Percentiles rank a stretch among this genome's conserved stretches.
Evolutionary conservation across 92 coral and sea anemone species (phyloP).

Genomic region (Scolanthus callimorphus): DNA sequence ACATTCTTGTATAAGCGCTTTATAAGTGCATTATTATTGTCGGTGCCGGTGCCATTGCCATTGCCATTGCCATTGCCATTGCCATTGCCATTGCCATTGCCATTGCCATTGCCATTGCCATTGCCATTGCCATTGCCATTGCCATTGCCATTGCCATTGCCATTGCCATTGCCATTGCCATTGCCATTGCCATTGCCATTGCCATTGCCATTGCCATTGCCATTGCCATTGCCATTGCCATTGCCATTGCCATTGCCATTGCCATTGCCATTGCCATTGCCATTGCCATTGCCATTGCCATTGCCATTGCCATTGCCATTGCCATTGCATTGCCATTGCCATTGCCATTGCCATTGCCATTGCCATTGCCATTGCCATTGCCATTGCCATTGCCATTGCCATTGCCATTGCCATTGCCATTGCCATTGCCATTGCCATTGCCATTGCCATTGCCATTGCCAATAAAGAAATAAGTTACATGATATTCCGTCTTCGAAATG

Average conservation of each 20-base stretch:
- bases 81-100: neutral
- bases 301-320: neutral
- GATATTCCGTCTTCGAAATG: too few relatives aligned
- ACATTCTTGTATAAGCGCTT: too few relatives aligned
- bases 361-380: too few relatives aligned
- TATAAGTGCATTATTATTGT: slow-evolving; percentile 1
- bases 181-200: neutral
- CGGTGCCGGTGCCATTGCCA: neutral
- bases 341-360: too few relatives aligned
- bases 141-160: neutral
- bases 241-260: neutral
- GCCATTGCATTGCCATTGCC: too few relatives aligned
- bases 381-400: too few relatives aligned
- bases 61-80: neutral
- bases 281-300: neutral
- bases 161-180: neutral
- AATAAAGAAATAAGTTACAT: too few relatives aligned
- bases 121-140: neutral
- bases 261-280: neutral
- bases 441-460: too few relatives aligned
- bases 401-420: too few relatives aligned
- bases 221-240: neutral
- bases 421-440: too few relatives aligned
- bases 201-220: neutral
- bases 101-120: neutral